These are phyloP conservation scores for Ophiodon elongatus DNA, from an alignment of 2,113 vertebrate species.

Conservation along the genomic window DNA sequence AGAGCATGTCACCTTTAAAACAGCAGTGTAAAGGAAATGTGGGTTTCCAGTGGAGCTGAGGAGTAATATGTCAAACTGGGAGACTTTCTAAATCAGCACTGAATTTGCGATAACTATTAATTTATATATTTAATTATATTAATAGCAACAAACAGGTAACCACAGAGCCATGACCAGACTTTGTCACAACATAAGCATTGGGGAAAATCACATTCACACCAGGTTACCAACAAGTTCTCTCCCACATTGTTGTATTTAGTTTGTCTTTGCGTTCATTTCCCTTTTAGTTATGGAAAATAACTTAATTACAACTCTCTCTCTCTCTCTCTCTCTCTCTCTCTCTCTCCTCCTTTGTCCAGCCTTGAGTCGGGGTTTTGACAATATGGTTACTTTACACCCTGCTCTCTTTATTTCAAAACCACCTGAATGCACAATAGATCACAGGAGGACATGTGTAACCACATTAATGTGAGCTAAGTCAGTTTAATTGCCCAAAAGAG, in stretches of 20 bases:
- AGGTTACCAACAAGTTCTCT: too few relatives aligned
- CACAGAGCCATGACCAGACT: neutral
- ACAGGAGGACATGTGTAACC: too few relatives aligned
- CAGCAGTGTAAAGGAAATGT: neutral
- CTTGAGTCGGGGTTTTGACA: neutral
- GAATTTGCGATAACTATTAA: neutral
- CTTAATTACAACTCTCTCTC: neutral
- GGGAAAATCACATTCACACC: too few relatives aligned
- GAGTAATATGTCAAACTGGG: neutral
- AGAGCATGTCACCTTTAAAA: neutral
- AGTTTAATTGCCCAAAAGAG: neutral
- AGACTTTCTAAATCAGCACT: neutral
- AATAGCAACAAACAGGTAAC: neutral
- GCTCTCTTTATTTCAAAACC: neutral
- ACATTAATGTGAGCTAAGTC: neutral
- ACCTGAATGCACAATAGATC: too few relatives aligned
- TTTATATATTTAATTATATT: neutral
- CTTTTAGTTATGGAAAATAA: neutral
- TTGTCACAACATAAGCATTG: neutral
- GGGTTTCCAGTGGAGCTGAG: neutral
- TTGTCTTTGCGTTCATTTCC: neutral
- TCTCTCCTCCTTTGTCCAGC: neutral
- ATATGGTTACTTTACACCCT: neutral
- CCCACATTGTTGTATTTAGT: too few relatives aligned
- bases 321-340: too few relatives aligned